Evolutionary conservation across 2,797 vertebrate species (phyloP).

Genomic region (Catharus ustulatus): DNA sequence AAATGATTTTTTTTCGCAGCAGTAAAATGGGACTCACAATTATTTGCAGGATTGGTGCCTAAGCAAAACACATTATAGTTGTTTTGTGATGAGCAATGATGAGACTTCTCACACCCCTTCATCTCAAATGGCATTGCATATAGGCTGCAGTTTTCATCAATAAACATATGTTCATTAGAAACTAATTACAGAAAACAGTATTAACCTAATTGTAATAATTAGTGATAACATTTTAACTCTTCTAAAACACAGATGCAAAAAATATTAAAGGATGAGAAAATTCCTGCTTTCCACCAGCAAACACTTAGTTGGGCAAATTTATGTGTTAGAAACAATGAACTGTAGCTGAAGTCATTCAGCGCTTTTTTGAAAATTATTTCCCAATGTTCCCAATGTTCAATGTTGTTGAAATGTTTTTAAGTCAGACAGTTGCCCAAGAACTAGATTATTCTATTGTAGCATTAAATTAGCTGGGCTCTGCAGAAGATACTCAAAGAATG

Average conservation of each 20-base stretch:
- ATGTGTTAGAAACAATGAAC: slow-evolving; percentile 18
- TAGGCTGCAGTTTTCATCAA: not conserved
- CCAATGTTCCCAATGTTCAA: not conserved
- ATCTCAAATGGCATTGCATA: not conserved
- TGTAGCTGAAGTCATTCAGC: not conserved
- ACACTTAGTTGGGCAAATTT: not conserved
- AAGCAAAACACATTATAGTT: not conserved
- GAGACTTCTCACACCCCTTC: not conserved
- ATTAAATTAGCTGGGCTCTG: slow-evolving; percentile 9
- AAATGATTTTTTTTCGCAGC: not conserved
- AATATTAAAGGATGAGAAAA: not conserved
- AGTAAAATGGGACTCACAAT: not conserved
- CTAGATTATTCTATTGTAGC: slow-evolving; percentile 49
- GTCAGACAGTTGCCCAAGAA: slow-evolving; percentile 41
- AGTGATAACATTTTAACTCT: slow-evolving; percentile 8
- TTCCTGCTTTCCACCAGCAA: not conserved
- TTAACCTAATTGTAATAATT: slow-evolving; percentile 42
- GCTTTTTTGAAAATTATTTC: slow-evolving; percentile 12
- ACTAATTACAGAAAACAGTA: slow-evolving; percentile 58
- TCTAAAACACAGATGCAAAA: not conserved
- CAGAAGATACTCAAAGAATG: not conserved
- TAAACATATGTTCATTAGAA: slow-evolving; percentile 53
- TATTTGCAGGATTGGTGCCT: not conserved
- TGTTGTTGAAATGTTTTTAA: slow-evolving; percentile 18
- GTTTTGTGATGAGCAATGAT: not conserved